These are phyloP conservation scores for Macroramphosus scolopax DNA, from an alignment of 2,797 vertebrate genomes.

Conservation along the genomic window DNA sequence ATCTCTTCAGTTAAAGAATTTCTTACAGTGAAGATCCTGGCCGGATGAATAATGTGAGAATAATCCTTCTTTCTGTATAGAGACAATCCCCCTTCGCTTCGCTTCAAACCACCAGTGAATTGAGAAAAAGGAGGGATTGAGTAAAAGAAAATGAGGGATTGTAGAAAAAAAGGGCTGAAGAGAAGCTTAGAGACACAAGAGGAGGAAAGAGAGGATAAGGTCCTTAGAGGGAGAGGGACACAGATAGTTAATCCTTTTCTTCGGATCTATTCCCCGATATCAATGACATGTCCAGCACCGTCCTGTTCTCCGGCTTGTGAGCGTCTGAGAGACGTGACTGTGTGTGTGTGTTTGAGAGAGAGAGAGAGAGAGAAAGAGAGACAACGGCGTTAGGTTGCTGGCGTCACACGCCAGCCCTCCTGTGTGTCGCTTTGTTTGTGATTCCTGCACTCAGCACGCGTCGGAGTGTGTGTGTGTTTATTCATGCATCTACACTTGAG, in stretches of 20 bases:
- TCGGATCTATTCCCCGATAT: constrained; percentile 55
- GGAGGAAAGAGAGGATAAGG: constrained; percentile 59
- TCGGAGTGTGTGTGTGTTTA: constrained; percentile 47
- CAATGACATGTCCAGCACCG: constrained; percentile 55
- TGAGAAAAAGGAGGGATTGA: constrained; percentile 55
- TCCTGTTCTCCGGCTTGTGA: constrained; percentile 49
- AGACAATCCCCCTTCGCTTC: constrained; percentile 57
- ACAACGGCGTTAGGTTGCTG: constrained; percentile 62
- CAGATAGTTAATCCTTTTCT: constrained; percentile 69
- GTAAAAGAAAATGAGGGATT: constrained; percentile 37
- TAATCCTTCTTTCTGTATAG: constrained; percentile 63
- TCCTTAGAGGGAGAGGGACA: constrained; percentile 58
- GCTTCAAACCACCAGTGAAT: constrained; percentile 57
- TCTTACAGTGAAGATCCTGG: constrained; percentile 52
- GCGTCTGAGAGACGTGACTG: constrained; percentile 56
- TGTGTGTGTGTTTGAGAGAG: constrained; percentile 24
- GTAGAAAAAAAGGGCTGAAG: constrained; percentile 56
- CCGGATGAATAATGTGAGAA: constrained; percentile 45
- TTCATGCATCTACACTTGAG: constrained; percentile 47
- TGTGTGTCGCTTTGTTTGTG: constrained; percentile 76
- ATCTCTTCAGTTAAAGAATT: constrained; percentile 45
- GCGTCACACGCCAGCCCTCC: constrained; percentile 62
- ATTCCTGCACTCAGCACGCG: constrained; percentile 71
- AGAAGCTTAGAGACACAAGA: constrained; percentile 62
- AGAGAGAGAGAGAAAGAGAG: constrained; percentile 31